Evolutionary conservation across 23 tunicate genomes (phyloP), one percentile per base, ranked within the genome.

Genomic region (Trididemnum nubilum): DNA sequence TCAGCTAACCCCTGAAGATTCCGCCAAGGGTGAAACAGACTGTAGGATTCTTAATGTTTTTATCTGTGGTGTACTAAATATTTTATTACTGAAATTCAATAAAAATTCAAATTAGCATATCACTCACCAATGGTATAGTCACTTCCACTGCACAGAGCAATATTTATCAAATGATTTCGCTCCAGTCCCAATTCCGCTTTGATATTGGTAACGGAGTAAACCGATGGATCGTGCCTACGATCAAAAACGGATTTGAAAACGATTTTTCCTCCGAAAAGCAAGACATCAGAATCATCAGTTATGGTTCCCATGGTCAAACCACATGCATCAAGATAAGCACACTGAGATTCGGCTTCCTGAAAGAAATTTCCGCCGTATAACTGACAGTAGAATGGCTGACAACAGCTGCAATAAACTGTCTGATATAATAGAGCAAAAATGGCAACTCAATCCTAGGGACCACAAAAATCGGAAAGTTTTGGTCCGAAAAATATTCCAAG

Each of bases 321-420:
- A 75, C 64, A 34, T 0, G 29, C 24, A 80, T 93, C 87, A 25
- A 93, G 79, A 35, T 77, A 76, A n/a, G 98, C 98, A 71, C 98
- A 93, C 61, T 93, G 98, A 30, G 98, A 91, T 59, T 93, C 98
- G 0, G 98, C 98, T 72, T 93, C 98, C 88, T 82, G 52, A 5
- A 65, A 31, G 23, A 25, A n/a, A n/a, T n/a, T n/a, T n/a, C n/a
- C n/a, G n/a, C n/a, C n/a, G n/a, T 5, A 64, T 26, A 23, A 65
- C 57, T 50, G 12, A n/a, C 19, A 50, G 57, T 50, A 64, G 30
- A n/a, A 25, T n/a, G 27, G n/a, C 7, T 15, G 7, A n/a, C 30
- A 64, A 21, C 7, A 19, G 12, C 57, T 50, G 19, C 18, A 50
- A 12, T 12, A 12, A 50, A 19, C 57, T 12, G 57, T 12, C 57